A percentile compares a stretch with the other conserved stretches of the same genome.
phyloP scores from a whole-genome alignment of 2,113 vertebrate species.

The Perca flavescens region DNA sequence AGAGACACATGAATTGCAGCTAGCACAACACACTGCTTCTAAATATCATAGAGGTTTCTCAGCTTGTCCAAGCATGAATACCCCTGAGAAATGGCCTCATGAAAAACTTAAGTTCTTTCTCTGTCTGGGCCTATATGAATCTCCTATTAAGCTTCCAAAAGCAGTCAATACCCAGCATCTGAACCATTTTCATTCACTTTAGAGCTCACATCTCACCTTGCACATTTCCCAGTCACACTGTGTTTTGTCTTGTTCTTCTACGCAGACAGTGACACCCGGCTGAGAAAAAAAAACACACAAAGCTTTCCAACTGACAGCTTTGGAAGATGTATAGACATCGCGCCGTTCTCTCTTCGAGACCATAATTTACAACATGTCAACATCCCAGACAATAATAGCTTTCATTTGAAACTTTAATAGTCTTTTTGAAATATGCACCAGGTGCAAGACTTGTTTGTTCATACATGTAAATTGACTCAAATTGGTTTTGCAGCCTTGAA shows the following conservation, averaged over 20 bases:
- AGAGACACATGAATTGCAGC: slow-evolving; percentile 30
- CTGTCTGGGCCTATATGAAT: slow-evolving; percentile 68
- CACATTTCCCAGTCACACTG: slow-evolving; percentile 17
- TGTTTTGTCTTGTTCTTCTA: slow-evolving; percentile 24
- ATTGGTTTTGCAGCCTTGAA: neutral
- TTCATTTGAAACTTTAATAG: slow-evolving; percentile 44
- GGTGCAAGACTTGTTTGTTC: neutral
- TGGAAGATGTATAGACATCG: slow-evolving; percentile 29
- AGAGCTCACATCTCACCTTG: slow-evolving; percentile 67
- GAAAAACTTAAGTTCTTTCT: slow-evolving; percentile 70
- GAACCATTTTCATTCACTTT: slow-evolving; percentile 70
- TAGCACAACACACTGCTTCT: slow-evolving; percentile 40
- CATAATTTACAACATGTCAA: slow-evolving; percentile 38
- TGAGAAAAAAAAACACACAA: slow-evolving; percentile 37
- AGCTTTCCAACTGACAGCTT: slow-evolving; percentile 16
- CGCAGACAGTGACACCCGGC: slow-evolving; percentile 9
- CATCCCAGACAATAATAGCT: slow-evolving; percentile 27
- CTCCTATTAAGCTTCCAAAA: slow-evolving; percentile 58
- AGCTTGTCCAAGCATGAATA: slow-evolving; percentile 56
- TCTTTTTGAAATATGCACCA: slow-evolving; percentile 17
- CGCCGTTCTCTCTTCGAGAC: neutral
- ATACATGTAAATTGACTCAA: slow-evolving; percentile 11
- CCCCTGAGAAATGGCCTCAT: slow-evolving; percentile 61
- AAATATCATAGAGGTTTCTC: slow-evolving; percentile 63
- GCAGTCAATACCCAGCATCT: slow-evolving; percentile 58